Evolutionary conservation across 2,113 vertebrate species (phyloP).

Genomic region (Prionailurus viverrinus): DNA sequence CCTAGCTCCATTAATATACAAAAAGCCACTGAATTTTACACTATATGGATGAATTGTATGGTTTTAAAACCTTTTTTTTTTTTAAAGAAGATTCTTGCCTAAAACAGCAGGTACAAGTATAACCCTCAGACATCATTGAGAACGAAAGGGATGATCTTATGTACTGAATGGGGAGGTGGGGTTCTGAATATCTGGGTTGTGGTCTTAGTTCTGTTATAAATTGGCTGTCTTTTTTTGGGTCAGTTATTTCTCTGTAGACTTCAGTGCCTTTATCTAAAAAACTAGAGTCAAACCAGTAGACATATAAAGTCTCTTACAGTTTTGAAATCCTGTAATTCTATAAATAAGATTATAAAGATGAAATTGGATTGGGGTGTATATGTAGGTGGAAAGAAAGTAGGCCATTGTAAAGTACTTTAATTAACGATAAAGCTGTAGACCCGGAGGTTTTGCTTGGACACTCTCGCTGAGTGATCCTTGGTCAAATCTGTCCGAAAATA

Average conservation of each 20-base stretch:
- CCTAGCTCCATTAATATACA: conserved; percentile 21
- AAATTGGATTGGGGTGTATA: background rate
- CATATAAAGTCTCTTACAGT: background rate
- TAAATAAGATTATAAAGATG: conserved; percentile 46
- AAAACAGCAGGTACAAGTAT: background rate
- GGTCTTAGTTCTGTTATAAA: conserved; percentile 36
- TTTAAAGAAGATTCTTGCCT: background rate
- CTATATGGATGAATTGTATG: conserved; percentile 15
- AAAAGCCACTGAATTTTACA: background rate
- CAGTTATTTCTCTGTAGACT: conserved; percentile 10
- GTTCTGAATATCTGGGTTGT: background rate
- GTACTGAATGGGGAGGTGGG: background rate
- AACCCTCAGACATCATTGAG: background rate
- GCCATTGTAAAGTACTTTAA: conserved; percentile 43
- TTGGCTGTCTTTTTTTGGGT: conserved; percentile 21
- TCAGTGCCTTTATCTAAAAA: conserved; percentile 50
- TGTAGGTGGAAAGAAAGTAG: conserved; percentile 55
- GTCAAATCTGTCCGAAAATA: conserved; percentile 62
- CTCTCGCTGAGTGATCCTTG: conserved; percentile 27
- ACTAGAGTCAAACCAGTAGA: background rate
- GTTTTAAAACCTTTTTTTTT: background rate
- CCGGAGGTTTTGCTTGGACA: conserved; percentile 20
- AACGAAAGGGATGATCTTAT: background rate
- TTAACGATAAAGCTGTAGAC: conserved; percentile 6
- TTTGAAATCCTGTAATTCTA: conserved; percentile 46